Evolutionary conservation across 2,888 invertebrate species (phyloP).

Genomic region (Chrysomela aeneicollis): DNA sequence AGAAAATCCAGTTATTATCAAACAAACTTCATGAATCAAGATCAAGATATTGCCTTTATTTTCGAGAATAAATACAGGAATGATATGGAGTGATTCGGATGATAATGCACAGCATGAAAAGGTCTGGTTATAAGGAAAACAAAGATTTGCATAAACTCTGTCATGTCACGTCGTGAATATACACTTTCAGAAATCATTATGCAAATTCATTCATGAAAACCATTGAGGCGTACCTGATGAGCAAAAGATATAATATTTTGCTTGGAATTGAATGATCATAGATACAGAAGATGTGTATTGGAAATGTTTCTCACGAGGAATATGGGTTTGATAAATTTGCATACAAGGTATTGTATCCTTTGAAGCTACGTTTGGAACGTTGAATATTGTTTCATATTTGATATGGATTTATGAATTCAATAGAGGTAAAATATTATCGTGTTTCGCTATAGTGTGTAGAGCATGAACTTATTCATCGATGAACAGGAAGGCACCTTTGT

Average conservation of each 20-base stretch:
- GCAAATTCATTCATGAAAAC: slow-evolving; percentile 16
- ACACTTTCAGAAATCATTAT: slow-evolving; percentile 16
- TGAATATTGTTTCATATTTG: neutral
- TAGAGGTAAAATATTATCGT: no score
- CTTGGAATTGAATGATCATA: slow-evolving; percentile 3
- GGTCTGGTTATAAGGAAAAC: slow-evolving; percentile 2
- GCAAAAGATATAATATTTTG: slow-evolving; percentile 18
- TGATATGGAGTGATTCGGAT: neutral
- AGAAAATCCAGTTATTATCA: no score
- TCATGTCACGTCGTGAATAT: slow-evolving; percentile 17
- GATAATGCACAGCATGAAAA: neutral
- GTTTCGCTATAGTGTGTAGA: no score
- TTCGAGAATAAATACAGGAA: no score
- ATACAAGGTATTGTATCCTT: neutral
- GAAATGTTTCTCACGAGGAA: neutral
- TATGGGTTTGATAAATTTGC: slow-evolving; percentile 1
- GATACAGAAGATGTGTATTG: neutral
- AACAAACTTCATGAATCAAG: no score
- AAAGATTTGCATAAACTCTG: slow-evolving; percentile 20
- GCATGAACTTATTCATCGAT: no score
- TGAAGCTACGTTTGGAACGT: neutral
- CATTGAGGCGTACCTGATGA: slow-evolving; percentile 23
- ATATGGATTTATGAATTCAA: neutral
- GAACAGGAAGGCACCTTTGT: no score
- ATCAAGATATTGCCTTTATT: no score